Percentiles rank a stretch among this genome's conserved stretches.
phyloP scores from a whole-genome alignment of 2,888 invertebrate genomes.

The Polydrusus pterygomalis region DNA sequence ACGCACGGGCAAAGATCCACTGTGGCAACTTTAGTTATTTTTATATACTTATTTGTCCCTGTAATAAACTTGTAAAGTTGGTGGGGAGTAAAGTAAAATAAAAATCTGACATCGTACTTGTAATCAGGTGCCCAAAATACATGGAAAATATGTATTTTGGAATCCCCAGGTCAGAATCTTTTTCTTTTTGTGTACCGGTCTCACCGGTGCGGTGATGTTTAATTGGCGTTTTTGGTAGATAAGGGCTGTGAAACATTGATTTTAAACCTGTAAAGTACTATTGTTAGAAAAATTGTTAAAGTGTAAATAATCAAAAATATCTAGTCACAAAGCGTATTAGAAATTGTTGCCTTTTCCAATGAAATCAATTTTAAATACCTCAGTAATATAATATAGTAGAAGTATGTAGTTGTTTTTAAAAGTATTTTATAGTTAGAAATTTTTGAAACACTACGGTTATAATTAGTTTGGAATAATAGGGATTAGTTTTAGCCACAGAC shows the following conservation, averaged over 20 bases:
- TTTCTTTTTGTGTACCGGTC: too few relatives aligned
- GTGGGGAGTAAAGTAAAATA: too few relatives aligned
- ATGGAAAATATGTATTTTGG: too few relatives aligned
- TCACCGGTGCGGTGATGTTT: too few relatives aligned
- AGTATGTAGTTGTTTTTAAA: background rate
- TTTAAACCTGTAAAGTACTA: slow-evolving; percentile 3
- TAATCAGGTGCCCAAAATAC: too few relatives aligned
- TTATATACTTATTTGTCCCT: too few relatives aligned
- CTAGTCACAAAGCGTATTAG: slow-evolving; percentile 24
- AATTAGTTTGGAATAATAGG: background rate
- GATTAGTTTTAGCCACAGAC: too few relatives aligned
- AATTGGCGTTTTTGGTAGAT: slow-evolving; percentile 20
- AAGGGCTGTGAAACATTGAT: slow-evolving; percentile 20
- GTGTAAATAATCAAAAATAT: slow-evolving; percentile 19
- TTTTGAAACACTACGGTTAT: background rate
- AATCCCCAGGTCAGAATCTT: too few relatives aligned
- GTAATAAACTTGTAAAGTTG: too few relatives aligned
- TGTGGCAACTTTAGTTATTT: too few relatives aligned
- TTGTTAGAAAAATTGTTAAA: slow-evolving; percentile 13
- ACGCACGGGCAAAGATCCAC: too few relatives aligned
- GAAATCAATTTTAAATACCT: slow-evolving; percentile 23
- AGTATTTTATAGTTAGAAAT: background rate
- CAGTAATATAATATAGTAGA: slow-evolving; percentile 4
- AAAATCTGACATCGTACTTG: too few relatives aligned
- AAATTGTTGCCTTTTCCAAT: slow-evolving; percentile 24